A percentile compares a stretch with the other conserved stretches of the same genome.
phyloP scores from a whole-genome alignment of 53 echinoderm and acorn worm genomes.

The Apostichopus leukothele region DNA sequence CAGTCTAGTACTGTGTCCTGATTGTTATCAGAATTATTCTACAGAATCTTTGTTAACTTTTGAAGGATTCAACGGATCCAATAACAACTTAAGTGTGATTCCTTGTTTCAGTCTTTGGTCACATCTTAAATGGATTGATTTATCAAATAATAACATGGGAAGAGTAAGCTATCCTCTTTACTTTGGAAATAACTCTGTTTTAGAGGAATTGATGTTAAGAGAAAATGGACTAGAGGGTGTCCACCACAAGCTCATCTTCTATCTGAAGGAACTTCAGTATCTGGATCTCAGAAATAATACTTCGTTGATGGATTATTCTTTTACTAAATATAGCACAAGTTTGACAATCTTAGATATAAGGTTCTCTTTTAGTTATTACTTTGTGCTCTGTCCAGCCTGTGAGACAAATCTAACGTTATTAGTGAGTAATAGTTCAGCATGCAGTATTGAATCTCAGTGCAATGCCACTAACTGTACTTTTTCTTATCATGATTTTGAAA shows the following conservation, averaged over 20 bases:
- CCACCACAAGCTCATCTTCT: not conserved
- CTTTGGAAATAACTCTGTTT: slow-evolving; percentile 1
- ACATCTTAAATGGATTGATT: slow-evolving; percentile 22
- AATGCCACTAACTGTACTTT: not conserved
- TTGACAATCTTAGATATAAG: not conserved
- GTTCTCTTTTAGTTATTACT: not conserved
- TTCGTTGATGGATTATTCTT: not conserved
- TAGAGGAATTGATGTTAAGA: not conserved
- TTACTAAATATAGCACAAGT: not conserved
- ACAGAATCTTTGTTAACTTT: not conserved
- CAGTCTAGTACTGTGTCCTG: not conserved
- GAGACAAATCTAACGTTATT: not conserved
- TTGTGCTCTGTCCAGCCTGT: not conserved
- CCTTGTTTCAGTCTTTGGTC: slow-evolving; percentile 11
- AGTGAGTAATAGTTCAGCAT: not conserved
- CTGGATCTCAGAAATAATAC: not conserved
- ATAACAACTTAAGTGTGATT: not conserved
- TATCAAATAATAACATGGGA: not conserved
- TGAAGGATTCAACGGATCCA: slow-evolving; percentile 18
- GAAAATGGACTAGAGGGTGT: not conserved
- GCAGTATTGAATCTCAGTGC: not conserved
- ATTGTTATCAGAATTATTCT: not conserved
- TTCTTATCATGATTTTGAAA: not conserved
- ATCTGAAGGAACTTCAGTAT: not conserved
- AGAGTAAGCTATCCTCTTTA: not conserved